Evolutionary conservation across 2,888 invertebrate species (phyloP), one percentile per base, ranked within the genome.

Genomic region (Orchesella flavescens): DNA sequence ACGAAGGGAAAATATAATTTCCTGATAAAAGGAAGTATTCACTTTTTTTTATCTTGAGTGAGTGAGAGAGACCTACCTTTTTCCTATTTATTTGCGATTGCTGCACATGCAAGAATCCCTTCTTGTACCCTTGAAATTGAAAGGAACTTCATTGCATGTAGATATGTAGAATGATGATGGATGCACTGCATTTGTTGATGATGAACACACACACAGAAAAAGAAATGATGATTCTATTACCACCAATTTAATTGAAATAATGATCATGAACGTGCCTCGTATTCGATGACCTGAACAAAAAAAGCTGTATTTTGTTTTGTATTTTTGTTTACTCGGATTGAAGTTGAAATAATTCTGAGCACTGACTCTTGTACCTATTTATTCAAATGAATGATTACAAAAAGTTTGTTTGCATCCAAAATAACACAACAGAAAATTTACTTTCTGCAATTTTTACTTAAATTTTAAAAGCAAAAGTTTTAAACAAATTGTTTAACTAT

Each of bases 1-100:
- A 73, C 13, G 46, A 72, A 79, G 79, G 79, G 80, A 80, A 80
- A 80, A 74, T 55, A 21, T 74, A 80, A 80, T 80, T 80, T 74
- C 74, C 80, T 80, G 73, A 68, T 66, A 73, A 74, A 66, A 55
- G 68, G 53, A 65, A 65, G 23, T 7, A 80, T 73, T 73, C 73
- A 49, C 74, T 80, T 74, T 78, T 80, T 74, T 78, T 66, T 73
- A 73, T 80, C 73, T 80, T 34, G 34, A 55, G 55, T n/a, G 1
- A 72, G 57, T 34, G 34, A 55, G 55, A 5, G 1, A 72, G 57
- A 44, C 73, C 44, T 73, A 15, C 73, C 5, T 24, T 72, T 55
- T 72, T 72, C 71, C 71, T 72, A 55, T 72, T 23, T 43, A 24
- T 15, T 43, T 74, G 23, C 17, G 49, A 46, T 44, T 43, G 19